These are phyloP conservation scores for Xestia rhomboidea DNA, from an alignment of 2,888 invertebrate species.

Conservation along the genomic window DNA sequence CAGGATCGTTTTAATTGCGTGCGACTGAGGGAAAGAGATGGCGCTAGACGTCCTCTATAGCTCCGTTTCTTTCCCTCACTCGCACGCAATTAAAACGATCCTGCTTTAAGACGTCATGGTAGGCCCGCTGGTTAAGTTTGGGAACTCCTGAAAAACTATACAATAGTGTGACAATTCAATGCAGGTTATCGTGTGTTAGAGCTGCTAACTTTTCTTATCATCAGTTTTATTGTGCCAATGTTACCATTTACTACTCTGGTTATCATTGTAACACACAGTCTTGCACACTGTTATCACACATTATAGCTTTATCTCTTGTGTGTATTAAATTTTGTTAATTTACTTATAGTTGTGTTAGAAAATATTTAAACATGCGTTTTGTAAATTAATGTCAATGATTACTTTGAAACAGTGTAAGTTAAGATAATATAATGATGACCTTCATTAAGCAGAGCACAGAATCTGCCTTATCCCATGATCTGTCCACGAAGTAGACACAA, in stretches of 20 bases:
- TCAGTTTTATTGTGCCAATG: conserved; percentile 73
- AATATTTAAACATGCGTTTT: conserved; percentile 18
- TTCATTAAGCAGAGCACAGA: conserved; percentile 9
- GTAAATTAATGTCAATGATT: conserved; percentile 5
- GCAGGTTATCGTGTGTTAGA: conserved; percentile 47
- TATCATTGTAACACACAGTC: conserved; percentile 41
- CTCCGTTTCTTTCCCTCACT: too few relatives aligned
- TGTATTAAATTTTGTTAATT: conserved; percentile 20
- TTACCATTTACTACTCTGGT: conserved; percentile 63
- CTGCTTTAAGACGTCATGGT: too few relatives aligned
- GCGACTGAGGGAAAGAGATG: too few relatives aligned
- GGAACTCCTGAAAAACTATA: background rate
- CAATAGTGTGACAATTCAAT: conserved; percentile 11
- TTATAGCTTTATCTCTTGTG: conserved; percentile 22
- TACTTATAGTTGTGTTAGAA: conserved; percentile 23
- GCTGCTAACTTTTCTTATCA: conserved; percentile 70
- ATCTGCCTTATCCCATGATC: too few relatives aligned
- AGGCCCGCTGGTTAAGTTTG: background rate
- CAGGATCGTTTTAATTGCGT: too few relatives aligned
- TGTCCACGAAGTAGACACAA: too few relatives aligned
- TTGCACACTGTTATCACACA: conserved; percentile 31
- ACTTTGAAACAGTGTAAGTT: background rate
- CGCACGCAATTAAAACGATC: too few relatives aligned
- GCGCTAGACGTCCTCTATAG: too few relatives aligned
- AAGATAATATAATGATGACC: conserved; percentile 15